Percentiles rank a stretch among this genome's conserved stretches.
Evolutionary conservation across 1,140 invertebrate genomes (phyloP).

Genomic region (Temnothorax curvispinosus): DNA sequence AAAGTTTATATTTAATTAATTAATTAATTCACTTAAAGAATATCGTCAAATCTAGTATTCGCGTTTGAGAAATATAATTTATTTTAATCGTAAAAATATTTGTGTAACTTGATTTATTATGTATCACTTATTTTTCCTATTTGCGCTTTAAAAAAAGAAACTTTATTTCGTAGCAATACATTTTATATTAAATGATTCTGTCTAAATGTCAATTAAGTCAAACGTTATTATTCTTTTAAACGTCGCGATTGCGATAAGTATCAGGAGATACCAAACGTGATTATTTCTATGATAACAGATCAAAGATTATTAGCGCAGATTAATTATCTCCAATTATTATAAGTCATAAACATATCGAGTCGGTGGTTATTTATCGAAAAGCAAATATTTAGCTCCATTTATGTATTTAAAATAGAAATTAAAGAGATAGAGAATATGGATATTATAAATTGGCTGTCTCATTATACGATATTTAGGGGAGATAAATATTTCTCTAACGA

Average conservation of each 20-base stretch:
- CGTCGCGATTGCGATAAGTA: not conserved
- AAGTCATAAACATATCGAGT: not conserved
- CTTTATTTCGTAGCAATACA: not conserved
- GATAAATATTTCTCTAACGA: not conserved
- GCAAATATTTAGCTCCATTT: not conserved
- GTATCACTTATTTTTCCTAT: not conserved
- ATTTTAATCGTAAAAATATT: not conserved
- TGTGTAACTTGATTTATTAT: not conserved
- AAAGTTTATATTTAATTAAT: not conserved
- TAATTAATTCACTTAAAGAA: not conserved
- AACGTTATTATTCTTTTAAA: not conserved
- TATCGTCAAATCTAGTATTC: not conserved
- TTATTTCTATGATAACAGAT: not conserved
- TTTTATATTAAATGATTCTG: not conserved
- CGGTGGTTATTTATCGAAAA: not conserved
- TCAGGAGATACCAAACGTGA: not conserved
- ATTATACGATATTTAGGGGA: not conserved
- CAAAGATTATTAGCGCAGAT: constrained; percentile 4
- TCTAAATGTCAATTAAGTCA: not conserved
- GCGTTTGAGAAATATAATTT: not conserved
- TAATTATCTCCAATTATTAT: not conserved
- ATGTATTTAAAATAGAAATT: not conserved
- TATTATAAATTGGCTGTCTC: not conserved
- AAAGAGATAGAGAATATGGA: not conserved
- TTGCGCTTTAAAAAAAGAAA: not conserved